Percentiles rank a stretch among this genome's conserved stretches.
phyloP scores from a whole-genome alignment of 2,888 invertebrate species.

The Amiota minor region DNA sequence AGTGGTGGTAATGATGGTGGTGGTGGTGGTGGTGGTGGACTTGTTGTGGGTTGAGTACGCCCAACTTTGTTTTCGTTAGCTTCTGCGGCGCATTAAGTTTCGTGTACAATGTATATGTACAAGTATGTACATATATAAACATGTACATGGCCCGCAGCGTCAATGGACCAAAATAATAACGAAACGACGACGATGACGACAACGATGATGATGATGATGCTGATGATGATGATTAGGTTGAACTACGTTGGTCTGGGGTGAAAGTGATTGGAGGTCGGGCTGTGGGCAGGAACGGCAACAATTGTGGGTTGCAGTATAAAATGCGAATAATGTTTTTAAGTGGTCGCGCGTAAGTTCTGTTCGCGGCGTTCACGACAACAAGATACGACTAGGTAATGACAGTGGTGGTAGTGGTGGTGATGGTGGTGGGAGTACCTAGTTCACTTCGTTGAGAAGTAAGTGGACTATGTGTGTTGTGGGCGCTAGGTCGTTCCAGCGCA shows the following conservation, averaged over 20 bases:
- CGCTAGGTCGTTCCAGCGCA: conserved; percentile 44
- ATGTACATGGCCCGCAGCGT: conserved; percentile 63
- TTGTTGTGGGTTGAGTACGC: conserved; percentile 52
- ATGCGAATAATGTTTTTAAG: conserved; percentile 66
- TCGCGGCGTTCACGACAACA: conserved; percentile 39
- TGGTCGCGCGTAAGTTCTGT: conserved; percentile 65
- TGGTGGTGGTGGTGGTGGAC: conserved; percentile 49
- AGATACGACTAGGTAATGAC: conserved; percentile 7
- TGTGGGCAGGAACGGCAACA: conserved; percentile 46
- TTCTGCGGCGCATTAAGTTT: conserved; percentile 53
- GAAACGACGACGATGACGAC: conserved; percentile 46
- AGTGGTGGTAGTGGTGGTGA: neutral
- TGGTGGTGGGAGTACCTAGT: conserved; percentile 36
- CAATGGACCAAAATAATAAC: conserved; percentile 72
- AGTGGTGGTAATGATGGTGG: conserved; percentile 25
- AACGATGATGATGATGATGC: conserved; percentile 20
- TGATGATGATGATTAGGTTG: conserved; percentile 4
- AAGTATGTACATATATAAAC: conserved; percentile 16
- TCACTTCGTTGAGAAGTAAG: conserved; percentile 2
- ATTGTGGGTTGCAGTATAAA: conserved; percentile 51
- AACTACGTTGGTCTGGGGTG: conserved; percentile 38
- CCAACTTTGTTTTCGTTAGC: conserved; percentile 42
- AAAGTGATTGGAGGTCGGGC: conserved; percentile 24
- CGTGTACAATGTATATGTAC: conserved; percentile 30
- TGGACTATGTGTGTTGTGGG: conserved; percentile 15